Evolutionary conservation across 2,113 vertebrate genomes (phyloP).

Genomic region (Centropristis striata): DNA sequence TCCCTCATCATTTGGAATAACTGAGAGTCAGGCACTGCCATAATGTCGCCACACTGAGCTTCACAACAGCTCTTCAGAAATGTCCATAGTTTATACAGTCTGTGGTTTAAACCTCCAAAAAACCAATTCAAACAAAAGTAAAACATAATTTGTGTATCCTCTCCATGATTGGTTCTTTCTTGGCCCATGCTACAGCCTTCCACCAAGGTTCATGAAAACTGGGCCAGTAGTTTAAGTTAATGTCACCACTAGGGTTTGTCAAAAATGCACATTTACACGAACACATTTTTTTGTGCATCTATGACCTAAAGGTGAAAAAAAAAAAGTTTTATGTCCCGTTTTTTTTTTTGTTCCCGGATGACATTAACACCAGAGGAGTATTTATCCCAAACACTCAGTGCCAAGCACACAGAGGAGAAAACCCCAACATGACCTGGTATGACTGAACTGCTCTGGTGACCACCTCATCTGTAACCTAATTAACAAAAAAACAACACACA

Average conservation of each 20-base stretch:
- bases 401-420: conserved; percentile 32
- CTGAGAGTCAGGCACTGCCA: too few relatives aligned
- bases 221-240: too few relatives aligned
- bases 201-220: too few relatives aligned
- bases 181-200: too few relatives aligned
- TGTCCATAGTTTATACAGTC: too few relatives aligned
- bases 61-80: too few relatives aligned
- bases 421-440: conserved; percentile 28
- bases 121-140: too few relatives aligned
- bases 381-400: conserved; percentile 47
- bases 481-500: not conserved
- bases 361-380: conserved; percentile 9
- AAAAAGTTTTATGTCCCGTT: not conserved
- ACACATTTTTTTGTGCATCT: not conserved
- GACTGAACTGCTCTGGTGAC: conserved; percentile 15
- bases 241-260: not conserved
- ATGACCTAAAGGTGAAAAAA: not conserved
- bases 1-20: too few relatives aligned
- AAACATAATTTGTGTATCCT: too few relatives aligned
- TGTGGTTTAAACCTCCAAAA: too few relatives aligned
- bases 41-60: too few relatives aligned
- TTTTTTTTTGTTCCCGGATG: conserved; percentile 2
- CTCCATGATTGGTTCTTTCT: too few relatives aligned
- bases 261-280: not conserved
- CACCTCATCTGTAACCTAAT: conserved; percentile 4